Conservation (phyloP, 1,140 invertebrate genomes). For the Euwallacea fornicatus region DNA sequence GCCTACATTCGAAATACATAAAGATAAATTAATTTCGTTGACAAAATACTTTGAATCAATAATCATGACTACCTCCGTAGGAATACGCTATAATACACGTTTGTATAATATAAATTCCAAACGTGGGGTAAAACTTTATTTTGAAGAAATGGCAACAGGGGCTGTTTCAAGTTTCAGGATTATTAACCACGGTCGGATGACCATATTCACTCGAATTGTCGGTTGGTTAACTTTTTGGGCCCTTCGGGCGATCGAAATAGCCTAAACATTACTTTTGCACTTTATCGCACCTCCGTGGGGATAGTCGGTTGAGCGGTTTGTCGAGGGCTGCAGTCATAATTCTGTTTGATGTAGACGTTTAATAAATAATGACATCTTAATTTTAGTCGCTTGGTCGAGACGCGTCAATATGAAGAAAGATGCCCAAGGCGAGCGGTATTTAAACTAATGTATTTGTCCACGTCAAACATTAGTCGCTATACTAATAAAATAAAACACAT, state of each 20-base stretch:
- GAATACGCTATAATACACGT: too few relatives aligned
- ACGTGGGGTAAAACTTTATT: too few relatives aligned
- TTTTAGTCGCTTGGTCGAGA: constrained; percentile 14
- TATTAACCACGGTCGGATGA: constrained; percentile 35
- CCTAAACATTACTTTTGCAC: constrained; percentile 38
- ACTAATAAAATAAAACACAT: constrained; percentile 36
- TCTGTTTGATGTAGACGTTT: background rate
- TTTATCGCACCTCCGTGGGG: constrained; percentile 31
- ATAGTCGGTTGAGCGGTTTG: constrained; percentile 11
- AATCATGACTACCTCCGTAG: too few relatives aligned
- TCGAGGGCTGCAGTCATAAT: background rate
- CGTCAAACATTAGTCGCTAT: constrained; percentile 28
- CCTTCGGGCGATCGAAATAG: constrained; percentile 33
- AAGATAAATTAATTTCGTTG: background rate
- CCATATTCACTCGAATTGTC: constrained; percentile 34
- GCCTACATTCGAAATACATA: too few relatives aligned
- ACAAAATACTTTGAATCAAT: background rate
- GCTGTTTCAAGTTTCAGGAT: constrained; percentile 23
- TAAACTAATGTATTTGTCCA: constrained; percentile 31
- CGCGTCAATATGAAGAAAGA: constrained; percentile 25
- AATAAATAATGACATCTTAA: constrained; percentile 19
- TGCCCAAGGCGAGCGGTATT: constrained; percentile 24
- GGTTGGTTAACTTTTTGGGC: constrained; percentile 32
- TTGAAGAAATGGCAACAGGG: constrained; percentile 16
- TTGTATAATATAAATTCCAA: too few relatives aligned